Evolutionary conservation across 2,888 invertebrate genomes (phyloP), one percentile per base, ranked within the genome.

Genomic region (Eucriotettix oculatus): DNA sequence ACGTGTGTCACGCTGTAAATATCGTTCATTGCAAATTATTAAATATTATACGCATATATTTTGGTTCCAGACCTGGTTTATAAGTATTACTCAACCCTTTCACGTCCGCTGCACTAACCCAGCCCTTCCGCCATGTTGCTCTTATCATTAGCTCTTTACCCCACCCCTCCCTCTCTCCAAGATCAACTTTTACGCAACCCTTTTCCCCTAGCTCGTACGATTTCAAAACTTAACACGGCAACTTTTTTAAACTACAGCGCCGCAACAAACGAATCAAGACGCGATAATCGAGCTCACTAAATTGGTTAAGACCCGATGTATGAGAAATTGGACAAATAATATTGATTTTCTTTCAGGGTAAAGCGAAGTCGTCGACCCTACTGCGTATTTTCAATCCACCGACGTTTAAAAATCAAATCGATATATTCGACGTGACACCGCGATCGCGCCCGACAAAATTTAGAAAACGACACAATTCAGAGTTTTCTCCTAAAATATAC

Each of bases 361-460:
- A 63, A 62, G 57, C 43, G 59, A 59, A 59, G 63, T 64, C 63
- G 63, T 60, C 63, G 63, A 64, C 63, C 62, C 62, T 63, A 59
- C 58, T 61, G 60, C 60, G 59, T 61, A 62, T 62, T 59, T 62
- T 62, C 62, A 64, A 64, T 61, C 60, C 59, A 58, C 58, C 57
- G 58, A 55, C 57, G 58, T 62, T 58, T 57, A 53, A 57, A 58
- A 29, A 61, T 60, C 42, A 44, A 63, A 64, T 64, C 63, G 58
- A 64, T 64, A 64, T 44, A 55, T 42, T 29, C 41, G 48, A 55
- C 56, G 53, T 61, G 58, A 58, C 58, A 59, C 14, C 42, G 42
- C 29, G 10, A 59, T 29, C 29, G 29, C 29, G 29, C 29, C 29
- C 29, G 29, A 29, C 7, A 29, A 29, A 29, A 29, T 29, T 29